A percentile compares a stretch with the other conserved stretches of the same genome.
Conservation (phyloP, 2,797 vertebrate genomes). For the Uromys caudimaculatus region DNA sequence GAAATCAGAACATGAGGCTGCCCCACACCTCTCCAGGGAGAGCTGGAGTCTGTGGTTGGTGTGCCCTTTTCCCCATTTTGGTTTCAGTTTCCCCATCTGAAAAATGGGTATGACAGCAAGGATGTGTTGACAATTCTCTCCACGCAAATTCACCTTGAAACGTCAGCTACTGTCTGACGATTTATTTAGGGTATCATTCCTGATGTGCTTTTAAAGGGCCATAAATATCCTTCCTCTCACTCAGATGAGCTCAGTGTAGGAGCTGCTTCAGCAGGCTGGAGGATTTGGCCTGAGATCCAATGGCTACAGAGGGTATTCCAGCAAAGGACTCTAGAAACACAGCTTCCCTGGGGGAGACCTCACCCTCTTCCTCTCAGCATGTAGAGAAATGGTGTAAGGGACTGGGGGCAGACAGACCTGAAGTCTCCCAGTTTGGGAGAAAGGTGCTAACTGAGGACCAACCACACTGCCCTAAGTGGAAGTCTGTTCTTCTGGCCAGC, state of each 20-base stretch:
- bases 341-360: not conserved
- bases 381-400: not conserved
- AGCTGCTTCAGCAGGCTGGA: not conserved
- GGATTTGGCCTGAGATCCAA: not conserved
- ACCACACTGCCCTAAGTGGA: not conserved
- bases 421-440: not conserved
- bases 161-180: not conserved
- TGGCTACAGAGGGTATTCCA: not conserved
- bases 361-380: too few relatives aligned
- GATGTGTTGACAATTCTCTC: not conserved
- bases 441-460: not conserved
- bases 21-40: not conserved
- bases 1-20: not conserved
- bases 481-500: not conserved
- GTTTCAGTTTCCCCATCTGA: not conserved
- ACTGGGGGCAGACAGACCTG: not conserved
- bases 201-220: not conserved
- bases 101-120: not conserved
- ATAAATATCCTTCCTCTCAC: not conserved
- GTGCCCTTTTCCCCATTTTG: not conserved
- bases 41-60: not conserved
- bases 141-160: not conserved
- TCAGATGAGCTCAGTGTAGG: not conserved
- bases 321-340: not conserved
- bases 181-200: not conserved